Evolutionary conservation across 2,113 vertebrate species (phyloP).

Genomic region (Sigmodon hispidus): DNA sequence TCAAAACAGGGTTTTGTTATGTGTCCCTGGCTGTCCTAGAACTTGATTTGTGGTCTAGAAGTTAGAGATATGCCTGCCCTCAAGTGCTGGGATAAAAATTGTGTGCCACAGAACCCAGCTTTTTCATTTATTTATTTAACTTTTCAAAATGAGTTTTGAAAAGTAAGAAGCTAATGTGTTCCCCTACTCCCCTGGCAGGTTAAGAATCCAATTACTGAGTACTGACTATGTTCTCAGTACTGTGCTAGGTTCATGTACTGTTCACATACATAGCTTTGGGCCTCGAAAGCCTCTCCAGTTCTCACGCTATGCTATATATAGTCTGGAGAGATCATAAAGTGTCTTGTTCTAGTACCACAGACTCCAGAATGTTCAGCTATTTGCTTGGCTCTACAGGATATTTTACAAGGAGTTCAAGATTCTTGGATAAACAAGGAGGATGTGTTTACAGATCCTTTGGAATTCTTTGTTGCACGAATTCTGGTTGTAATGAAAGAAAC

Average conservation of each 20-base stretch:
- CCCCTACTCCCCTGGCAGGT: not conserved
- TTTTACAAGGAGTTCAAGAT: conserved; percentile 51
- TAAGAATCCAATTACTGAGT: conserved; percentile 4
- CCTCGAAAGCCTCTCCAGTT: not conserved
- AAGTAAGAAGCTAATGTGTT: not conserved
- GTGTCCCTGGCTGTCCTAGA: not conserved
- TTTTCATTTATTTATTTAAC: not conserved
- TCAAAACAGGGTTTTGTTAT: too few species aligned
- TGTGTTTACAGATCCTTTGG: conserved; percentile 62
- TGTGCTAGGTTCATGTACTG: conserved; percentile 3
- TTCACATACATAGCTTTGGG: not conserved
- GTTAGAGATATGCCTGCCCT: not conserved
- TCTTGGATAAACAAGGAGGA: conserved; percentile 54
- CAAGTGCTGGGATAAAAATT: not conserved
- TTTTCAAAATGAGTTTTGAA: not conserved
- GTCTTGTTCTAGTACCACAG: not conserved
- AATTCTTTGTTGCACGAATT: too few species aligned
- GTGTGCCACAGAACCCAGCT: not conserved
- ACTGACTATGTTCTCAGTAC: not conserved
- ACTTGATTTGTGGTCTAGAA: not conserved
- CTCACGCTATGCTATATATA: conserved; percentile 13
- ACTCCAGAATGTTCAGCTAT: conserved; percentile 22
- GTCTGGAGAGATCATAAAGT: conserved; percentile 37
- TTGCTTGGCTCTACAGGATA: conserved; percentile 28
- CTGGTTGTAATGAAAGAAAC: too few species aligned